Evolutionary conservation across 2,113 vertebrate genomes (phyloP).

Genomic region (Stegostoma tigrinum): DNA sequence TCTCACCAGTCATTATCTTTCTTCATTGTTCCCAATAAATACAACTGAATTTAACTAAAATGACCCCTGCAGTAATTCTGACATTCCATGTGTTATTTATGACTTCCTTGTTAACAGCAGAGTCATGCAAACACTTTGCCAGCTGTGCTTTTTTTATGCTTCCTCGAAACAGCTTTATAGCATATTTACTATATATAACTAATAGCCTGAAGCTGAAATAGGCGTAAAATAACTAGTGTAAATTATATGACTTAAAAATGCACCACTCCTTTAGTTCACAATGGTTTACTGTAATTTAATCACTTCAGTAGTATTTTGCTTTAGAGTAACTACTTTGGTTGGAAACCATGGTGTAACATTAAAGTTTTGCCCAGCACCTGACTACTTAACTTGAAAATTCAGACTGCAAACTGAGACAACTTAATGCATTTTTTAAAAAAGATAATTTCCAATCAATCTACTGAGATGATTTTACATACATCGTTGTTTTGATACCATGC

Average conservation of each 20-base stretch:
- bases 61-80: not conserved
- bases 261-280: not conserved
- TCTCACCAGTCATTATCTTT: not conserved
- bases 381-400: not conserved
- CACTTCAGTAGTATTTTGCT: not conserved
- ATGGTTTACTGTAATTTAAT: not conserved
- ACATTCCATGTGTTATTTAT: slow-evolving; percentile 2
- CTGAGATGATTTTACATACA: too few relatives aligned
- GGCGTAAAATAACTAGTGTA: not conserved
- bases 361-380: not conserved
- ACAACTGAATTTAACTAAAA: not conserved
- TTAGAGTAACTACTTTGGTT: not conserved
- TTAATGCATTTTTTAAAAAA: not conserved
- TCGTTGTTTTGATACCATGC: not conserved
- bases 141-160: not conserved
- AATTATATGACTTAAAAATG: not conserved
- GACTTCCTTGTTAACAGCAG: slow-evolving; percentile 25
- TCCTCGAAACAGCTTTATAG: not conserved
- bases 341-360: not conserved
- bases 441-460: too few relatives aligned
- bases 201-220: not conserved
- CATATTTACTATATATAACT: not conserved
- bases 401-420: not conserved
- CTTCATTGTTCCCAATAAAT: not conserved
- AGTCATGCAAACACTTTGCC: not conserved